Base-by-base conservation (phyloP, 2,888 invertebrate genomes). In the Sinotaia quadrata region DNA sequence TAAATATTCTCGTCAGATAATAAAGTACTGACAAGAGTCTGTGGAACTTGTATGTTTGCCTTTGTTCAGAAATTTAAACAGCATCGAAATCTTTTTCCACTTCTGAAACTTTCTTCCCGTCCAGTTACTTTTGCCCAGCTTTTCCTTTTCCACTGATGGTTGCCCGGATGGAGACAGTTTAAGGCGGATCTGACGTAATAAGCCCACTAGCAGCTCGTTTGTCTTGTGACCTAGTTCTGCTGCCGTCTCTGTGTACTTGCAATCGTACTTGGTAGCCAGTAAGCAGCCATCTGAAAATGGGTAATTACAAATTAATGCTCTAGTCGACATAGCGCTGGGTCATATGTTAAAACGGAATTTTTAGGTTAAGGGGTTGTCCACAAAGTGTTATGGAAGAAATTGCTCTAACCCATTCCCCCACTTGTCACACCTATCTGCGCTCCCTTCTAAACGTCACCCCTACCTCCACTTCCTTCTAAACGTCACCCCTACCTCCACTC, bases 201-300 rank as follows among this genome's bases (percentile, higher is more conserved):
- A 93, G 0, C 97, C 97, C 21, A 97, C 96, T 57, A 98, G 91
- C 0, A 98, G 91, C 83, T 97, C 97, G 90, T 98, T 97, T 37
- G 97, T 95, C 87, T 97, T 96, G 91, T 97, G 97, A 89, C 96
- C 96, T 85, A 97, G 94, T 21, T 95, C 97, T 18, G 97, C 97
- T 0, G 97, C 97, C 27, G 97, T 94, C 89, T 97, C 97, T 78
- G 95, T 94, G 90, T 95, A 96, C 89, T 97, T 97, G 63, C 95
- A 93, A 76, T 95, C 93, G 89, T 93, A 81, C 51, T 79, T 75
- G 65, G 72, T 73, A 3, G 81, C 78, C 0, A 78, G 61, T 7
- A 74, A 44, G 12, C 77, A 69, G n/a, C 80, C 81, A 44, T 83
- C 83, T 82, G 77, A 8, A 76, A 74, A 36, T 4, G 15, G 33